Evolutionary conservation across 64 coral and sea anemone genomes (phyloP), one percentile per base, ranked within the genome.

Genomic region (Stylophora pistillata): DNA sequence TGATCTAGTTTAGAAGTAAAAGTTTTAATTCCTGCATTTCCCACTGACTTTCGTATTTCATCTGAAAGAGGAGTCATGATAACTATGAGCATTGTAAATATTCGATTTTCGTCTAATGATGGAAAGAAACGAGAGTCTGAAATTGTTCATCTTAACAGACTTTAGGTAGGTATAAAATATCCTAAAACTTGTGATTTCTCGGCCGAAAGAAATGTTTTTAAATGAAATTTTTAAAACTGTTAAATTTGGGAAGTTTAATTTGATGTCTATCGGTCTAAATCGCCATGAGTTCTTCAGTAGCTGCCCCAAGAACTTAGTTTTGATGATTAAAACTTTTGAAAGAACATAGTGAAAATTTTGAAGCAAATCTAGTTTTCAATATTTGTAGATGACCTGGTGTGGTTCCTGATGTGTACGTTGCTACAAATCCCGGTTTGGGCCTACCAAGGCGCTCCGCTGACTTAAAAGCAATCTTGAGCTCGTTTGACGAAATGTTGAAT

Each of bases 381-480:
- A 32, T 6, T 23, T 12, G 21, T n/a, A 15, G n/a, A 61, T 16
- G 71, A 98, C 96, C 96, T 98, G 93, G 94, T 17, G 91, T 93
- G 15, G 91, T 90, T 55, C 97, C 96, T 29, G 96, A 99, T 9
- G 87, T 88, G 63, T 99, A 99, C 9, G 97, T 99, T 9, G 97
- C 97, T 16, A 99, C 93, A 85, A 95, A 99, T 29, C 97, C 97
- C 26, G 93, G 87, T 88, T 95, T 99, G 73, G 73, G 74, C 29
- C 87, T 94, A 17, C 91, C 97, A n/a, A 92, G 63, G 41, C 80
- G 85, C 17, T 94, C 76, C 52, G 65, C 89, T 12, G 97, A 95
- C 55, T 90, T 91, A 55, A 99, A 99, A 63, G 66, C 71, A 63
- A 99, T 76, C 74, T 93, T 95, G 10, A 99, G n/a, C 76, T 90